A percentile compares a stretch with the other conserved stretches of the same genome.
phyloP scores from a whole-genome alignment of 2,113 vertebrate species.

The Limnothrissa miodon region DNA sequence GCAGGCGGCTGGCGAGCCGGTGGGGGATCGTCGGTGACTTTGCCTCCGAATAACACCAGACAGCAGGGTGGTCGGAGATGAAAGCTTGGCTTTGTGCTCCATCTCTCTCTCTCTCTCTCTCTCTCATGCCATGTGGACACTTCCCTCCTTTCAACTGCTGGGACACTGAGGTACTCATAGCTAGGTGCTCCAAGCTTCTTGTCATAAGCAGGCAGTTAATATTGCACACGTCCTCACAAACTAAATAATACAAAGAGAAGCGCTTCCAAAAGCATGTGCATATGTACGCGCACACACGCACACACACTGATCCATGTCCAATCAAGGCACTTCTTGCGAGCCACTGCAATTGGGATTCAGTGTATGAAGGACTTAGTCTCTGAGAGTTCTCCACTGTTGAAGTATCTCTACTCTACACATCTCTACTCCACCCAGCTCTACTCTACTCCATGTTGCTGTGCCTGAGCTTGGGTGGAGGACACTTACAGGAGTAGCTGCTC shows the following conservation, averaged over 20 bases:
- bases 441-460: background rate
- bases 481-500: too few relatives aligned
- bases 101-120: background rate
- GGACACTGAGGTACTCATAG: background rate
- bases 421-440: too few relatives aligned
- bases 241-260: background rate
- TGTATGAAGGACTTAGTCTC: background rate
- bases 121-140: background rate
- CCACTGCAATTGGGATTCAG: background rate
- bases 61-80: background rate
- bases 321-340: background rate
- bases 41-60: slow-evolving; percentile 1
- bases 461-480: too few relatives aligned
- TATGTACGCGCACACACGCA: background rate
- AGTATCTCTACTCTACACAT: background rate
- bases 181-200: background rate
- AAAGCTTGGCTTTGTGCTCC: background rate
- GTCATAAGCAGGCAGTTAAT: background rate
- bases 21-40: background rate
- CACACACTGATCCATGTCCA: background rate
- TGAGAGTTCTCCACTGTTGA: background rate
- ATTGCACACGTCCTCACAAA: background rate
- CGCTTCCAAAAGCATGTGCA: background rate
- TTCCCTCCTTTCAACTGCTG: background rate
- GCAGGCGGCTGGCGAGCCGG: slow-evolving; percentile 15